Conservation (phyloP, 2,888 invertebrate genomes). For the Ferdinandea cuprea region DNA sequence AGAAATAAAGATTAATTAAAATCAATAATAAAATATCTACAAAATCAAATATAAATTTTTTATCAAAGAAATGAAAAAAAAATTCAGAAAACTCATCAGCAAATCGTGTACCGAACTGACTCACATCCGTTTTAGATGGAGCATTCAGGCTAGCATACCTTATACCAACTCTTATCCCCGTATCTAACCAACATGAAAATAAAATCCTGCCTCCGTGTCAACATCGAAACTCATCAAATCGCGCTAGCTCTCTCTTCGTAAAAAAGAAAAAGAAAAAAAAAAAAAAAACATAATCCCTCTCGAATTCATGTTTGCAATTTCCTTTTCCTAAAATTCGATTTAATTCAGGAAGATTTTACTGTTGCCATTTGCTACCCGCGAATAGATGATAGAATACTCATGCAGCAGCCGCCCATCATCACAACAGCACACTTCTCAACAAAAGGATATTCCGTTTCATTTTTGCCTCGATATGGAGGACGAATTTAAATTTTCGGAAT, state of each 20-base stretch:
- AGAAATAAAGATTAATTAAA: too few relatives aligned
- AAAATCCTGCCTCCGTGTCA: slow-evolving; percentile 33
- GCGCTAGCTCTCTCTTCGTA: background rate
- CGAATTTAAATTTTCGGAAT: slow-evolving; percentile 38
- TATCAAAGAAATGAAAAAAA: too few relatives aligned
- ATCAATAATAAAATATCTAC: too few relatives aligned
- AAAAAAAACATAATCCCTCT: slow-evolving; percentile 26
- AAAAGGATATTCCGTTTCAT: slow-evolving; percentile 52
- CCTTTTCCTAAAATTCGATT: slow-evolving; percentile 57
- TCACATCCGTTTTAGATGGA: too few relatives aligned
- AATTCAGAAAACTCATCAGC: too few relatives aligned
- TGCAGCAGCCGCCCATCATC: slow-evolving; percentile 2
- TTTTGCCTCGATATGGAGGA: too few relatives aligned
- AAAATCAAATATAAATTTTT: too few relatives aligned
- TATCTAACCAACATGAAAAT: slow-evolving; percentile 11
- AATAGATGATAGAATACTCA: background rate
- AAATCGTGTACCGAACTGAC: too few relatives aligned
- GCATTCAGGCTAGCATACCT: too few relatives aligned
- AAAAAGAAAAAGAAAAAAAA: slow-evolving; percentile 9
- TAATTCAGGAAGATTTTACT: slow-evolving; percentile 56
- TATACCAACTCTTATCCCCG: too few relatives aligned
- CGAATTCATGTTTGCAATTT: slow-evolving; percentile 66
- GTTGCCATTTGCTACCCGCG: slow-evolving; percentile 3
- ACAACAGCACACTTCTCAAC: slow-evolving; percentile 19
- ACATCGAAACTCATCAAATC: slow-evolving; percentile 11